A percentile compares a stretch with the other conserved stretches of the same genome.
Evolutionary conservation across 2,113 vertebrate species (phyloP).

Genomic region (Neofelis nebulosa): DNA sequence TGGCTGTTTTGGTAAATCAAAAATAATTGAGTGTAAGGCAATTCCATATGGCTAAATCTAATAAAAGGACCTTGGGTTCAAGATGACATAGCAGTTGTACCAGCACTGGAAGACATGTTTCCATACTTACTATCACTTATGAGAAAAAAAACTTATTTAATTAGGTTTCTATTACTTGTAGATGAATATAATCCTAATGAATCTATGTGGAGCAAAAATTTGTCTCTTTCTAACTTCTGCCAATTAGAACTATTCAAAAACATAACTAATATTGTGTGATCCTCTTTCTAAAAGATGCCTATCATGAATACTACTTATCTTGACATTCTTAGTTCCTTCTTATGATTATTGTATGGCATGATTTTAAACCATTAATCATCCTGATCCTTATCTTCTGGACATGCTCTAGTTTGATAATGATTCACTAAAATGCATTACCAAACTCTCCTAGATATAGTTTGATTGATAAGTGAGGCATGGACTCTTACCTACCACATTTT

Average conservation of each 20-base stretch:
- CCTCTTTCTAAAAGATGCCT: not conserved
- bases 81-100: not conserved
- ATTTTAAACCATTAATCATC: not conserved
- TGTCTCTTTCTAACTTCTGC: not conserved
- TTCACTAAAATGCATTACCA: not conserved
- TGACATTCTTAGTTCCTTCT: not conserved
- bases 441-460: not conserved
- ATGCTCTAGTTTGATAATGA: not conserved
- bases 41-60: not conserved
- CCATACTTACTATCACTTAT: not conserved
- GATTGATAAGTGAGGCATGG: not conserved
- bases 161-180: conserved; percentile 29
- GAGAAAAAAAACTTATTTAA: not conserved
- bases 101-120: not conserved
- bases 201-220: not conserved
- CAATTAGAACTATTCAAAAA: not conserved
- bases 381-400: not conserved
- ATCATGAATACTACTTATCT: not conserved
- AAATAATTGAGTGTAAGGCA: not conserved
- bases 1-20: not conserved
- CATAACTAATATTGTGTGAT: not conserved
- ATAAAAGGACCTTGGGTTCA: not conserved
- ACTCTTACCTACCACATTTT: not conserved
- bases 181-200: not conserved
- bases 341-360: not conserved